phyloP scores from a whole-genome alignment of 2,888 invertebrate species.

The Sinodicranocentrus sp. region DNA sequence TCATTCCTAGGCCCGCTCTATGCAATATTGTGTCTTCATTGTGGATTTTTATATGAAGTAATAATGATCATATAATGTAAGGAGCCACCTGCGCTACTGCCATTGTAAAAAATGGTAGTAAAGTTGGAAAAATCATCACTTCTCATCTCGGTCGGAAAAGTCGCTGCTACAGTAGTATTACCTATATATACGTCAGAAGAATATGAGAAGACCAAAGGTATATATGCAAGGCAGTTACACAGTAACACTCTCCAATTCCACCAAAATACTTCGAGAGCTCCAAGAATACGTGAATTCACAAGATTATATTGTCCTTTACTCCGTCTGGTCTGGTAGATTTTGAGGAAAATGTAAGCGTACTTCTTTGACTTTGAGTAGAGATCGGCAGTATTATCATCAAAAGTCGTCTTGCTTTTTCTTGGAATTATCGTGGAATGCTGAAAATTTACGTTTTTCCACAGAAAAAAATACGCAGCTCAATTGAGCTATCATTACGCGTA shows the following conservation, averaged over 20 bases:
- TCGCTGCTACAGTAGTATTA: conserved; percentile 7
- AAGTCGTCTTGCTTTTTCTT: conserved; percentile 47
- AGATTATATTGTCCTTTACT: too few relatives aligned
- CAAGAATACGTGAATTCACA: too few relatives aligned
- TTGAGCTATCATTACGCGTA: conserved; percentile 45
- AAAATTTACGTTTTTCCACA: conserved; percentile 40
- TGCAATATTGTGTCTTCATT: neutral
- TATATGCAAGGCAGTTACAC: too few relatives aligned
- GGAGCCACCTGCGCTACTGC: conserved; percentile 31
- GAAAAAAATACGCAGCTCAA: conserved; percentile 31
- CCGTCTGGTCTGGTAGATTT: too few relatives aligned
- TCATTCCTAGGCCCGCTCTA: neutral
- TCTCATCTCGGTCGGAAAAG: conserved; percentile 49
- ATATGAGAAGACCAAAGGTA: too few relatives aligned
- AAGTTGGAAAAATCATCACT: conserved; percentile 49
- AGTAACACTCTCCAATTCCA: too few relatives aligned
- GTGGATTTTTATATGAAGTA: conserved; percentile 32
- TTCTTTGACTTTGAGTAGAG: neutral
- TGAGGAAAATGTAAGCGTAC: too few relatives aligned
- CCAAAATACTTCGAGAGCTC: too few relatives aligned
- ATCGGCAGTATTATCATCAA: neutral
- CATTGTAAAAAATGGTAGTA: conserved; percentile 48
- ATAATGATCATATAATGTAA: conserved; percentile 38
- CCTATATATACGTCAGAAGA: neutral
- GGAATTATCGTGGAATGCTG: conserved; percentile 43